Conservation (phyloP, 2,888 invertebrate species). For the Lordiphosa fenestrarum region DNA sequence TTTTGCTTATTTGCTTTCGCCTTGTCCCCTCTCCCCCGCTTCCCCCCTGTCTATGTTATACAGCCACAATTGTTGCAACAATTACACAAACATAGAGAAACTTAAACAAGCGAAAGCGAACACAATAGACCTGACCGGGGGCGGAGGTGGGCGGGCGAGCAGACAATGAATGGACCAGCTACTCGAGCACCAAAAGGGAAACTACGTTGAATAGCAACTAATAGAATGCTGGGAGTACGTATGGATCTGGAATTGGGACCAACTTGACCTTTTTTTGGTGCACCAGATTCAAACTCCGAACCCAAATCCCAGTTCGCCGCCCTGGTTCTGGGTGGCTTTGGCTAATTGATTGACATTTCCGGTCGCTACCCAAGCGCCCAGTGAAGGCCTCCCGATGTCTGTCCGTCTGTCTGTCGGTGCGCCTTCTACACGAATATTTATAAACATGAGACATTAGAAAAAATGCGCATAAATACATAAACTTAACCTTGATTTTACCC, state of each 20-base stretch:
- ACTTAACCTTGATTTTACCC: conserved; percentile 64
- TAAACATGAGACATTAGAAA: conserved; percentile 28
- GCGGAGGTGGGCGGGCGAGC: too few relatives aligned
- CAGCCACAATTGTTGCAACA: conserved; percentile 66
- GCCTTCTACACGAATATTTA: conserved; percentile 21
- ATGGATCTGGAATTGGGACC: too few relatives aligned
- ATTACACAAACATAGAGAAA: conserved; percentile 57
- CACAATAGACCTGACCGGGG: background rate
- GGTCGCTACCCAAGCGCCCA: conserved; percentile 44
- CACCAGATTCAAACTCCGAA: background rate
- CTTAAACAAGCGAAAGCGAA: conserved; percentile 32
- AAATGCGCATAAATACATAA: conserved; percentile 44
- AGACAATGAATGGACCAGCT: too few relatives aligned
- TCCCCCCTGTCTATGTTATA: background rate
- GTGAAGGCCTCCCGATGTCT: conserved; percentile 9
- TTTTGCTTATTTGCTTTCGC: conserved; percentile 26
- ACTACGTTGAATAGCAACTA: too few relatives aligned
- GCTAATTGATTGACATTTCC: conserved; percentile 76
- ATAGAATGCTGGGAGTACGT: too few relatives aligned
- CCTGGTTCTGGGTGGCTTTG: conserved; percentile 18
- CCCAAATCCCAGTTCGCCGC: conserved; percentile 9
- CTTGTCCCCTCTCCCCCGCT: background rate
- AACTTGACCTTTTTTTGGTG: background rate
- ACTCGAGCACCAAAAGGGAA: too few relatives aligned
- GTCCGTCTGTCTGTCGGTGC: background rate